Evolutionary conservation across 2,888 invertebrate species (phyloP), one percentile per base, ranked within the genome.

Genomic region (Lepeophtheirus nordmannii): DNA sequence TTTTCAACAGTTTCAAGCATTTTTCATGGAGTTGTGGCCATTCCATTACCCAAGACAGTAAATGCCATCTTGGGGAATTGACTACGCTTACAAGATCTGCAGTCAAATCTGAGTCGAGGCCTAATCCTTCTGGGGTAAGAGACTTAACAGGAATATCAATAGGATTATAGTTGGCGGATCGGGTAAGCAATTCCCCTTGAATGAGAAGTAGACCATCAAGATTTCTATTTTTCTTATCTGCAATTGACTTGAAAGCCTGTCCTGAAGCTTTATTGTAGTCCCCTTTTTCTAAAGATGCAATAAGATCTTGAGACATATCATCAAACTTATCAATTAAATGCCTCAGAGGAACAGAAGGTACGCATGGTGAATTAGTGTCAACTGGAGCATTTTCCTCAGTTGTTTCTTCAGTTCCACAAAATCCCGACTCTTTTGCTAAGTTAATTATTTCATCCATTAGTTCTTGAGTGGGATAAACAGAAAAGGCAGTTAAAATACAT

Each of bases 31-130:
- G 73, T 69, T 81, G 79, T 56, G 74, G 74, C 82, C 82, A 83
- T 46, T 79, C 78, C n/a, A 83, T 77, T 65, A 82, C 80, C 86
- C 86, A 86, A 9, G 81, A 83, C 1, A 86, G 77, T 58, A 83
- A 81, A 72, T 85, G 85, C 69, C 85, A 81, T 62, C 86, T 76
- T 0, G 84, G 85, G 70, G 66, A 59, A 60, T 59, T 66, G 20
- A 59, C 20, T n/a, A 65, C 17, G 63, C 41, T 63, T 37, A 63
- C n/a, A 9, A 63, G 23, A 38, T 63, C 63, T 12, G 22, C 5
- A 22, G 38, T 23, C 10, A 63, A 30, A 1, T 23, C 22, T 10
- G 22, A 17, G 12, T 30, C 14, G 10, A 46, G 20, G 20, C 56
- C 63, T 14, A 63, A 37, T 14, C 8, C 20, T 17, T 17, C n/a